phyloP scores from a whole-genome alignment of 2,797 vertebrate genomes.

The Sebastes minor region DNA sequence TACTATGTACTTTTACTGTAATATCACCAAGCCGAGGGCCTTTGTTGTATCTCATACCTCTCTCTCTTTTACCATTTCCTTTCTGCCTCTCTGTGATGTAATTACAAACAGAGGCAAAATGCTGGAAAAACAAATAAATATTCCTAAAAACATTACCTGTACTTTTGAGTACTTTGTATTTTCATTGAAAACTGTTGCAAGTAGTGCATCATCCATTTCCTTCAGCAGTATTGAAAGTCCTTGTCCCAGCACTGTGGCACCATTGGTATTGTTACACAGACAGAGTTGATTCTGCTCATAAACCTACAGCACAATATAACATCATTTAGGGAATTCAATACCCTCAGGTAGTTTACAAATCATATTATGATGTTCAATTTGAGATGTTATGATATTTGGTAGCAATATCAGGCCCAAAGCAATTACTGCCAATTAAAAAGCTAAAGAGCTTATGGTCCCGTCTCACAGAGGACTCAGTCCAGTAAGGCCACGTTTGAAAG shows the following conservation, averaged over 20 bases:
- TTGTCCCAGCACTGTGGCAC: not conserved
- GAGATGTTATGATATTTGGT: constrained; percentile 22
- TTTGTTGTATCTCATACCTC: not conserved
- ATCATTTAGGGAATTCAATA: not conserved
- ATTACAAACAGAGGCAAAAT: not conserved
- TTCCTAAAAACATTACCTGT: not conserved
- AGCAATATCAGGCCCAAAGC: constrained; percentile 1
- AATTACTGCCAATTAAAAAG: constrained; percentile 28
- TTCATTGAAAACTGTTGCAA: not conserved
- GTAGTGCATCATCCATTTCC: not conserved
- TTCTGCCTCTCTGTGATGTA: not conserved
- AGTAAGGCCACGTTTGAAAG: constrained; percentile 26
- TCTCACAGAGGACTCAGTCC: constrained; percentile 22
- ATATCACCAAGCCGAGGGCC: not conserved
- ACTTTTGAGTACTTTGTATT: not conserved
- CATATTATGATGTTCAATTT: constrained; percentile 6
- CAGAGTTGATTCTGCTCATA: not conserved
- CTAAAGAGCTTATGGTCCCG: constrained; percentile 50
- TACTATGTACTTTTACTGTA: not conserved
- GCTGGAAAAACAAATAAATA: not conserved
- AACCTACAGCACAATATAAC: not conserved
- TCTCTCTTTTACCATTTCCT: not conserved
- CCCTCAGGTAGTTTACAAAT: constrained; percentile 8
- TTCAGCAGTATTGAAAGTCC: not conserved
- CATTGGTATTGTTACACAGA: not conserved